Evolutionary conservation across 2,113 vertebrate genomes (phyloP).

Genomic region (Cynocephalus volans): DNA sequence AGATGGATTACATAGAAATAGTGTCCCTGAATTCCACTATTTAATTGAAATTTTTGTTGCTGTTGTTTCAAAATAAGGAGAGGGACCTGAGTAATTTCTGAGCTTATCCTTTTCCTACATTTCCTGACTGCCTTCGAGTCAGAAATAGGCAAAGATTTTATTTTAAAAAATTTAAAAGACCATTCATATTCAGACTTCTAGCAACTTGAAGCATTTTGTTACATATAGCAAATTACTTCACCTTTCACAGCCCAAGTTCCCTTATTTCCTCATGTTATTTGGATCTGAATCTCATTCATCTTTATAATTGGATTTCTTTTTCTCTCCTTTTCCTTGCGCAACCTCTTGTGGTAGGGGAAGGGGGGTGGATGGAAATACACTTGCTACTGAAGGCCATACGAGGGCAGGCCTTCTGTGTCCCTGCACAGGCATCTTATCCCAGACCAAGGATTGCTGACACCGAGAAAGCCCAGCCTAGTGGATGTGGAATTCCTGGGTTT

Average conservation of each 20-base stretch:
- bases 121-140: neutral
- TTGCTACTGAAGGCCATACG: neutral
- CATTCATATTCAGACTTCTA: neutral
- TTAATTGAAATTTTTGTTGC: neutral
- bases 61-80: neutral
- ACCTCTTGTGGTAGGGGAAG: neutral
- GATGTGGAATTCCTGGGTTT: neutral
- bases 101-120: neutral
- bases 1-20: neutral
- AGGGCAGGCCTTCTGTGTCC: neutral
- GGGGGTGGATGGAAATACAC: neutral
- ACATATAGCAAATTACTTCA: neutral
- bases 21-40: neutral
- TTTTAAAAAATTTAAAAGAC: neutral
- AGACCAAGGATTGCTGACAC: neutral
- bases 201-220: neutral
- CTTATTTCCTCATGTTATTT: neutral
- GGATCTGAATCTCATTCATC: constrained; percentile 38
- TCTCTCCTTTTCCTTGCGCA: neutral
- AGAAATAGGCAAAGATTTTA: neutral
- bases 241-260: neutral
- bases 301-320: constrained; percentile 49
- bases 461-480: neutral
- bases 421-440: neutral
- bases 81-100: neutral